These are phyloP conservation scores for Oxyruncus cristatus DNA, from an alignment of 2,113 vertebrate species.

Conservation along the genomic window DNA sequence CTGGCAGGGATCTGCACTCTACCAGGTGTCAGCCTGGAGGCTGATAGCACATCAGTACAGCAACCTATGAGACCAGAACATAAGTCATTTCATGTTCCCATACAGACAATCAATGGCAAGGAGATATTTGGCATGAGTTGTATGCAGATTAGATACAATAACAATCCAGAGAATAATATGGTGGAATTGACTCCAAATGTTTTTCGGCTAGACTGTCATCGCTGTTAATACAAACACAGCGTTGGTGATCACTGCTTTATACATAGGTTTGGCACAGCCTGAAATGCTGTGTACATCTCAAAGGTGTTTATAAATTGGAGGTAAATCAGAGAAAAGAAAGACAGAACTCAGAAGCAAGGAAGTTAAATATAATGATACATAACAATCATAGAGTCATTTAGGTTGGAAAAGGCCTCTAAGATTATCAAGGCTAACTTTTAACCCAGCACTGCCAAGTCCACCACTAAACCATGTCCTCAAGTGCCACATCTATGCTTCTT, in stretches of 20 bases:
- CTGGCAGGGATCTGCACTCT: accelerated
- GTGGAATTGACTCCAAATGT: background rate
- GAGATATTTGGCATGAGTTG: accelerated
- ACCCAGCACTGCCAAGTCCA: background rate
- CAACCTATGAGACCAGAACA: accelerated
- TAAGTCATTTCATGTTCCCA: background rate
- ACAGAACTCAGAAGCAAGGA: background rate
- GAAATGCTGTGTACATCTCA: background rate
- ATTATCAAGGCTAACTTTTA: background rate
- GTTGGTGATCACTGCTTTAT: background rate
- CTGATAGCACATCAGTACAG: background rate
- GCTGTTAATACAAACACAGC: background rate
- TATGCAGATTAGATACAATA: background rate
- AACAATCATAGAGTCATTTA: background rate
- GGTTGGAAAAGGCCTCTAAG: background rate
- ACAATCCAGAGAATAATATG: background rate
- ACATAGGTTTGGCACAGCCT: background rate
- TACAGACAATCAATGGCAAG: background rate
- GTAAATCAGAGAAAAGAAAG: background rate
- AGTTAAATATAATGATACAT: background rate
- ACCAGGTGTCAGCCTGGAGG: background rate
- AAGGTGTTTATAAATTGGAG: background rate
- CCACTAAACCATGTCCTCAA: background rate
- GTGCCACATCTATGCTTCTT: background rate
- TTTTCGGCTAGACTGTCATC: background rate